phyloP scores from a whole-genome alignment of 2,797 vertebrate genomes.

The Cichlasoma orientale region DNA sequence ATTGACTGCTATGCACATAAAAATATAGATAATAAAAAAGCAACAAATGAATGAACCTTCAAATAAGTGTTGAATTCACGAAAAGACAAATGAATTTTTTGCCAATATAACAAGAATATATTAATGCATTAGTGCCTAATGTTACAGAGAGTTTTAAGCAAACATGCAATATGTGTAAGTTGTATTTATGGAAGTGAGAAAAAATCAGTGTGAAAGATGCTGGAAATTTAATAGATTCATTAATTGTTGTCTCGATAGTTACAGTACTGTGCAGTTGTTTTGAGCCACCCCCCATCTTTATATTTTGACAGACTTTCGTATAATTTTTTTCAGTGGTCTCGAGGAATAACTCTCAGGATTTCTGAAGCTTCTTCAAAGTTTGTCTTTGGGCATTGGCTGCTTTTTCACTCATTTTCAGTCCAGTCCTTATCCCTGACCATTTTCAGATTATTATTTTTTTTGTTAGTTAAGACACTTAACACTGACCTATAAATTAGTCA shows the following conservation, averaged over 20 bases:
- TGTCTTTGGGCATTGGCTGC: too few species aligned
- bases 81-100: too few species aligned
- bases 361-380: too few species aligned
- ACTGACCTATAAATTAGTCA: not conserved
- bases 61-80: not conserved
- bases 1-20: not conserved
- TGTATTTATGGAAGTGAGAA: not conserved
- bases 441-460: not conserved
- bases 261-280: too few species aligned
- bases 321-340: too few species aligned
- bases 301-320: too few species aligned
- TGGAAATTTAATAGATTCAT: not conserved
- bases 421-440: not conserved
- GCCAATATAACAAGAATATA: not conserved
- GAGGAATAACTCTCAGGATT: too few species aligned
- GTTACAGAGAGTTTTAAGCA: not conserved
- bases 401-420: not conserved
- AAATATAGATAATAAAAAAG: not conserved
- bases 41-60: not conserved
- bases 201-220: not conserved
- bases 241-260: too few species aligned
- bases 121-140: not conserved
- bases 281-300: too few species aligned
- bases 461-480: not conserved
- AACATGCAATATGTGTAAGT: not conserved